Conservation (phyloP, 1,140 invertebrate genomes). For the Conus ventricosus region DNA sequence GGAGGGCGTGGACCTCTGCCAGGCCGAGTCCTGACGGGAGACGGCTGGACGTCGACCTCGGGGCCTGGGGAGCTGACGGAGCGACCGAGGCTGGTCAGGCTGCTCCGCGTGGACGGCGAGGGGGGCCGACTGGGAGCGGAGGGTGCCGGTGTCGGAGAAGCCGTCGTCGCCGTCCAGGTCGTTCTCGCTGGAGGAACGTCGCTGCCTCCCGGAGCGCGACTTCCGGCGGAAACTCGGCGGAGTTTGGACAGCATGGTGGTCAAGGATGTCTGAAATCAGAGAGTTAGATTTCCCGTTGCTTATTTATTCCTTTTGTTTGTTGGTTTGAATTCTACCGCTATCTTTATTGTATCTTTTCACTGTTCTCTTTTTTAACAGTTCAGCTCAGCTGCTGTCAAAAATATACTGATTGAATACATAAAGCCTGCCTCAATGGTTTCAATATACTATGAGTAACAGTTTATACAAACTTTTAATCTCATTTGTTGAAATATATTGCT, state of each 20-base stretch:
- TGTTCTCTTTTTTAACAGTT: too few species aligned
- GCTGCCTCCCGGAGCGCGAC: background rate
- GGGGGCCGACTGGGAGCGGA: background rate
- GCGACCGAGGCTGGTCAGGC: background rate
- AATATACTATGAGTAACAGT: too few species aligned
- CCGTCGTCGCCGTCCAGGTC: background rate
- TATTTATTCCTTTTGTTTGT: too few species aligned
- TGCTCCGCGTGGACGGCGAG: background rate
- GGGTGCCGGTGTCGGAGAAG: background rate
- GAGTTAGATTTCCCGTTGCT: background rate
- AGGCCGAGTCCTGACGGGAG: background rate
- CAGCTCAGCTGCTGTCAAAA: too few species aligned
- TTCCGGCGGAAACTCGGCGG: slow-evolving; percentile 27
- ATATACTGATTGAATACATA: too few species aligned
- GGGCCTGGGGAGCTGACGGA: background rate
- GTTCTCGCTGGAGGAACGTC: background rate
- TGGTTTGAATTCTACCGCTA: too few species aligned
- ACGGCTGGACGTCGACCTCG: background rate
- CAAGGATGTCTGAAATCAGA: background rate
- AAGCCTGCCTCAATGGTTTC: too few species aligned
- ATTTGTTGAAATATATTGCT: too few species aligned
- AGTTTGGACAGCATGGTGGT: slow-evolving; percentile 30
- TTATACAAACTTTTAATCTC: too few species aligned
- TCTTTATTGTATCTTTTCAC: too few species aligned
- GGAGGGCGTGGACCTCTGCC: slow-evolving; percentile 17